A percentile compares a stretch with the other conserved stretches of the same genome.
Evolutionary conservation across 2,113 vertebrate species (phyloP).

Genomic region (Siniperca chuatsi): DNA sequence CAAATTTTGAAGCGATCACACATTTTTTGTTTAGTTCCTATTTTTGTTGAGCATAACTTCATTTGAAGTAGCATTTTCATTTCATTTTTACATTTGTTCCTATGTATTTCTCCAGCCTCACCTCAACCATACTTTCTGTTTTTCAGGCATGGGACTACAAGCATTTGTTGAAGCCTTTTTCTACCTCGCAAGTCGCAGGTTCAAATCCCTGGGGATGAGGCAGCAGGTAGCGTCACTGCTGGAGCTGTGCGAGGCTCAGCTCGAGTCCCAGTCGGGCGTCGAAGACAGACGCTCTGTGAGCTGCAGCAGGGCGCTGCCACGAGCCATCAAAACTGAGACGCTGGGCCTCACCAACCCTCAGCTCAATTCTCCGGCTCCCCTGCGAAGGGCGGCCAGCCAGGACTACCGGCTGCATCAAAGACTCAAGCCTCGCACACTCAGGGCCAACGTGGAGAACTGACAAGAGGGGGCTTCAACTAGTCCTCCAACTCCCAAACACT

Average conservation of each 20-base stretch:
- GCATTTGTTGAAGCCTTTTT: constrained; percentile 95
- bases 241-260: constrained; percentile 89
- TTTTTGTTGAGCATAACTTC: no score
- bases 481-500: constrained; percentile 22
- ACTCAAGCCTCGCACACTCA: constrained; percentile 65
- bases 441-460: constrained; percentile 78
- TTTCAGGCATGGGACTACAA: constrained; percentile 93
- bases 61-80: not conserved
- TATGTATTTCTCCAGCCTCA: not conserved
- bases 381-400: constrained; percentile 67
- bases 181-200: constrained; percentile 90
- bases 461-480: not conserved
- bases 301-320: constrained; percentile 70
- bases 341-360: constrained; percentile 40
- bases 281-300: constrained; percentile 84
- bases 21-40: no score
- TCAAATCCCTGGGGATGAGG: constrained; percentile 85
- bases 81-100: no score
- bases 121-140: not conserved
- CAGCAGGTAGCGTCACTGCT: constrained; percentile 88
- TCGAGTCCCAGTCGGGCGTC: constrained; percentile 76
- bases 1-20: no score
- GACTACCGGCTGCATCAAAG: constrained; percentile 68
- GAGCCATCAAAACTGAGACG: constrained; percentile 42
- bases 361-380: constrained; percentile 35